Evolutionary conservation across 2,113 vertebrate species (phyloP).

Genomic region (Merops nubicus): DNA sequence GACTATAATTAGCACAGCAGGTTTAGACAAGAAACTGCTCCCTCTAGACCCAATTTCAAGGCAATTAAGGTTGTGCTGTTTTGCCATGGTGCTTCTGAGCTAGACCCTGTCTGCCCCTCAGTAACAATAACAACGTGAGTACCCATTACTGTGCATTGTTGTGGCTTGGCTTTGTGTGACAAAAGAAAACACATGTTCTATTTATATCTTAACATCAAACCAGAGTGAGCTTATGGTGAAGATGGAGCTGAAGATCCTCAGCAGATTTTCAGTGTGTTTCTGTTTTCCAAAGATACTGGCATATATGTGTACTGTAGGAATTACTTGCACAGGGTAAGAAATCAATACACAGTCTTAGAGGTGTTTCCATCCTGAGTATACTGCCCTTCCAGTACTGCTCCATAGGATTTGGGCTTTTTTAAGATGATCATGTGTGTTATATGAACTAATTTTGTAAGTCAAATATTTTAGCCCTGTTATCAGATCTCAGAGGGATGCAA

Average conservation of each 20-base stretch:
- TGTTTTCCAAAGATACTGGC: background rate
- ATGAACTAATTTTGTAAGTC: background rate
- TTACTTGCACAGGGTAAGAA: background rate
- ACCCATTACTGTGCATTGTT: background rate
- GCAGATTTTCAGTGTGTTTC: background rate
- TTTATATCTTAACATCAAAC: background rate
- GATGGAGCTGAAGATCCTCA: background rate
- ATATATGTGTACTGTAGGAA: background rate
- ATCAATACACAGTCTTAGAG: background rate
- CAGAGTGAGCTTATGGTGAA: background rate
- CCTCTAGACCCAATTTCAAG: background rate
- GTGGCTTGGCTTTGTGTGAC: background rate
- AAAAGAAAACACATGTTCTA: background rate
- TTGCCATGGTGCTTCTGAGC: background rate
- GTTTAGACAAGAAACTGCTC: constrained; percentile 3
- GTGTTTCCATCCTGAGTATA: background rate
- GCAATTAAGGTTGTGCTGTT: background rate
- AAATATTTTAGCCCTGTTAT: background rate
- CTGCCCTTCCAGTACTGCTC: background rate
- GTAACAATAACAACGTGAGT: background rate
- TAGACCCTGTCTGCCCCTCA: background rate
- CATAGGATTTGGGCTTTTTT: background rate
- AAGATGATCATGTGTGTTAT: background rate
- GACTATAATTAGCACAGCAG: constrained; percentile 9
- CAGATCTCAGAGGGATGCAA: background rate